Evolutionary conservation across 2,113 vertebrate genomes (phyloP).

Genomic region (Vulpes lagopus): DNA sequence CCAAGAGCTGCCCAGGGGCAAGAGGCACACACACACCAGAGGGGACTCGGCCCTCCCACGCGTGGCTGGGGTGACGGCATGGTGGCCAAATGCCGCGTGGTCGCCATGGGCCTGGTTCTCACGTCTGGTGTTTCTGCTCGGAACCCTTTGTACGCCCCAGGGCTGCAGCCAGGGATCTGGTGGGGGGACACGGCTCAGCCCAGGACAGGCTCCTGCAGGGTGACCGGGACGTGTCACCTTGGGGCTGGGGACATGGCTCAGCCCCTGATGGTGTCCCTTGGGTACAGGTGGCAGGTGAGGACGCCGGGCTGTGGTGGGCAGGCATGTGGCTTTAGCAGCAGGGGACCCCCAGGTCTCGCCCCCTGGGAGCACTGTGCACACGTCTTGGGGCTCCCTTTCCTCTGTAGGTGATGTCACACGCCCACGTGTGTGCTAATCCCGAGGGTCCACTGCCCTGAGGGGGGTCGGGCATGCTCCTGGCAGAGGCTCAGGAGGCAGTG

Average conservation of each 20-base stretch:
- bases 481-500: neutral
- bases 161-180: neutral
- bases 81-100: neutral
- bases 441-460: neutral
- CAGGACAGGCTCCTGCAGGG: neutral
- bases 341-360: neutral
- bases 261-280: neutral
- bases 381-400: neutral
- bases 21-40: neutral
- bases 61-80: accelerated
- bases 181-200: neutral
- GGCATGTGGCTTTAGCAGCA: neutral
- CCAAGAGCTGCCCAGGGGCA: neutral
- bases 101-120: neutral
- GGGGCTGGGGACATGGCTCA: neutral
- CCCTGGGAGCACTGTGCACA: neutral
- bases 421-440: accelerated
- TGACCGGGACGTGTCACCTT: neutral
- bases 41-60: neutral
- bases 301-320: accelerated
- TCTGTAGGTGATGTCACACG: neutral
- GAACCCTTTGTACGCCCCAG: neutral
- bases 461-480: neutral
- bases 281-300: neutral
- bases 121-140: neutral